A percentile compares a stretch with the other conserved stretches of the same genome.
Conservation (phyloP, 2,888 invertebrate genomes). For the Eudemis profundana region DNA sequence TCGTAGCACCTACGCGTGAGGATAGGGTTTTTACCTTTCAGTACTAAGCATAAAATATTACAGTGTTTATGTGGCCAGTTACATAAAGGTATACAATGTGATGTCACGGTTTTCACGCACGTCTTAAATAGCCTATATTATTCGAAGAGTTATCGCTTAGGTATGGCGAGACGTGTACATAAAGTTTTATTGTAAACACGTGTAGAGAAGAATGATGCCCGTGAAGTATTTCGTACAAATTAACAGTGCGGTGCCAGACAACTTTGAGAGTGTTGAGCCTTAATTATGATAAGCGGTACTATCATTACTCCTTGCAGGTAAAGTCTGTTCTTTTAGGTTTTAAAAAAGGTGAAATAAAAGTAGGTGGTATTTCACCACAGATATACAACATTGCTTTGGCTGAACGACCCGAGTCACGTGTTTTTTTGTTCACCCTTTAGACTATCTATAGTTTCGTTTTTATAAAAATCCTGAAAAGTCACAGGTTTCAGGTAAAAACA, state of each 20-base stretch:
- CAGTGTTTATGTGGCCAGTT: slow-evolving; percentile 24
- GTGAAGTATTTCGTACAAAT: slow-evolving; percentile 59
- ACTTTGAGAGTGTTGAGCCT: slow-evolving; percentile 24
- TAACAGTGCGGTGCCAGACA: slow-evolving; percentile 50
- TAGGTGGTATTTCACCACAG: too few relatives aligned
- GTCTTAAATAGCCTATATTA: slow-evolving; percentile 73
- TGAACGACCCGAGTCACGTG: too few relatives aligned
- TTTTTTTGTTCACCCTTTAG: too few relatives aligned
- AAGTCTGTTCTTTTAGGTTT: too few relatives aligned
- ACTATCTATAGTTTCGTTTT: too few relatives aligned
- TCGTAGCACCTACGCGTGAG: slow-evolving; percentile 22
- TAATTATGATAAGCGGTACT: not conserved
- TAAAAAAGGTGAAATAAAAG: too few relatives aligned
- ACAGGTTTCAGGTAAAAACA: too few relatives aligned
- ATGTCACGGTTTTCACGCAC: slow-evolving; percentile 63
- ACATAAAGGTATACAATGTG: slow-evolving; percentile 48
- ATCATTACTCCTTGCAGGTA: not conserved
- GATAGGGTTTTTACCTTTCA: slow-evolving; percentile 31
- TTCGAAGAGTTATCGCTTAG: slow-evolving; percentile 74
- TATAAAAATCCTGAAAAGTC: too few relatives aligned
- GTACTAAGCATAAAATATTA: slow-evolving; percentile 14
- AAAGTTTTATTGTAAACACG: slow-evolving; percentile 81
- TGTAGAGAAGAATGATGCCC: slow-evolving; percentile 60
- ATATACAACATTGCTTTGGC: too few relatives aligned
- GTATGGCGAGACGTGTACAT: slow-evolving; percentile 70